Evolutionary conservation across 2,113 vertebrate species (phyloP), one percentile per base, ranked within the genome.

Genomic region (Sula dactylatra): DNA sequence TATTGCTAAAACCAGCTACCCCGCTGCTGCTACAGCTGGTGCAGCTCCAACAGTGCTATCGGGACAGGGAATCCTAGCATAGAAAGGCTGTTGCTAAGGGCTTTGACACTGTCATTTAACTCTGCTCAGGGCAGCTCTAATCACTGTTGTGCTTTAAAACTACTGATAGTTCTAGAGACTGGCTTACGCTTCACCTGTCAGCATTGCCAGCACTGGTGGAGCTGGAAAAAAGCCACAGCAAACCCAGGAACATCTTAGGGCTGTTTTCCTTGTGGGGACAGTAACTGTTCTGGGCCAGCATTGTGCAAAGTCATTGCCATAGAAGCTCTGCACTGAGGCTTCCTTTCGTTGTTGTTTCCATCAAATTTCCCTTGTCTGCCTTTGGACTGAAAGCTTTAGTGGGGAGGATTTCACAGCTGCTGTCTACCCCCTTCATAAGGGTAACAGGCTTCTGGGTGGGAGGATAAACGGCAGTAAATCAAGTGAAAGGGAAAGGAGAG

Each of bases 51-150:
- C 62, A 73, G 45, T 0, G 20, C 70, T n/a, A 25, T 47, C 70
- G 9, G 80, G 34, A 31, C 34, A 62, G 89, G 78, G 86, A 90
- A 82, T 49, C 86, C 91, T 88, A 38, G 62, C 16, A 26, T 13
- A 58, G 62, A 82, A 62, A 70, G 58, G 81, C 70, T 93, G 86
- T 87, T 95, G 73, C 89, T 96, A 89, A 88, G 84, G 52, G 67
- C 54, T 96, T 76, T 82, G 62, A 80, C 93, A 69, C 56, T 9
- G 13, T 58, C 49, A 42, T 20, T 1, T 22, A 80, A 80, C 64
- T 64, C 86, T 58, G 73, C 61, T 76, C 77, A 61, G 69, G 83
- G 34, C 77, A 91, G 34, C 42, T 61, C 79, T 96, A 94, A 94
- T 95, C 91, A 27, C 31, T 54, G 56, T 31, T 79, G 70, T 50